Evolutionary conservation across 2,888 invertebrate species (phyloP).

Genomic region (Parnassius orleans): DNA sequence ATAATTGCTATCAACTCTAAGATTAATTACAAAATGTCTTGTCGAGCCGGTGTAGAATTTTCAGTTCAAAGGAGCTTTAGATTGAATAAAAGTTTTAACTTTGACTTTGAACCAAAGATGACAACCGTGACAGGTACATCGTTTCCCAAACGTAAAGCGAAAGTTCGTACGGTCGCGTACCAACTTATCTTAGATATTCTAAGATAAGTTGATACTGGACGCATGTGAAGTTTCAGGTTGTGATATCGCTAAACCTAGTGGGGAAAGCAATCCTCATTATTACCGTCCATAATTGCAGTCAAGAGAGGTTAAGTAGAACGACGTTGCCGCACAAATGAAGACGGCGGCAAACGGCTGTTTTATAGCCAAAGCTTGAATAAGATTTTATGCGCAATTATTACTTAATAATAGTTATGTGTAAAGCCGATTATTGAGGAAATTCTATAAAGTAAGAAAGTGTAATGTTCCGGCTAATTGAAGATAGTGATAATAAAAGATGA

Average conservation of each 20-base stretch:
- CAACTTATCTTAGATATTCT: constrained; percentile 7
- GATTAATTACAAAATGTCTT: no score
- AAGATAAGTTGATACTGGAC: constrained; percentile 19
- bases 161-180: constrained; percentile 33
- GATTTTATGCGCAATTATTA: constrained; percentile 22
- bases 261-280: constrained; percentile 42
- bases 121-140: constrained; percentile 30
- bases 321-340: constrained; percentile 27
- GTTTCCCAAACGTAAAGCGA: constrained; percentile 28
- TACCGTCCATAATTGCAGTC: constrained; percentile 28
- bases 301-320: constrained; percentile 25
- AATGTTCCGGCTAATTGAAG: constrained; percentile 13
- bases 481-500: no score
- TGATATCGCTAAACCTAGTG: constrained; percentile 33
- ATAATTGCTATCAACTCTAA: no score
- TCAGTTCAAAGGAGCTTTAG: constrained; percentile 8
- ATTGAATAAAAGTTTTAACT: constrained; percentile 13
- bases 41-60: no score
- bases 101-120: constrained; percentile 13
- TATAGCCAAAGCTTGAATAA: constrained; percentile 24
- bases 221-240: constrained; percentile 20
- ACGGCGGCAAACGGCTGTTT: constrained; percentile 26
- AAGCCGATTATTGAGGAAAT: constrained; percentile 20
- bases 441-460: constrained; percentile 5
- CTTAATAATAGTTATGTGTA: constrained; percentile 20